Evolutionary conservation across 2,113 vertebrate genomes (phyloP), one percentile per base, ranked within the genome.

Genomic region (Tychaedon coryphoeus): DNA sequence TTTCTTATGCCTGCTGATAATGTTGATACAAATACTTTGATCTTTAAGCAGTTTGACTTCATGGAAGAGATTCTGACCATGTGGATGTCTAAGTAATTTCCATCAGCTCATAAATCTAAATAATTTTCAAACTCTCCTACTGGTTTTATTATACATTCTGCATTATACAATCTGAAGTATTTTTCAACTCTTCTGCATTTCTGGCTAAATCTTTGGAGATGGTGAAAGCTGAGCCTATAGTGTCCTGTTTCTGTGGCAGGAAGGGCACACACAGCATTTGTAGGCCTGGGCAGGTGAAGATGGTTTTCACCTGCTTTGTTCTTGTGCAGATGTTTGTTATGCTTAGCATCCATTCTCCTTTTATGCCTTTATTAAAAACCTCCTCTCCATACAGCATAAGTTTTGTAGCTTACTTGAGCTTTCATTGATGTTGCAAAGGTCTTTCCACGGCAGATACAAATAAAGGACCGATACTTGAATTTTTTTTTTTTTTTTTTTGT

Each of bases 41-140:
- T 94, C 93, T 94, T 93, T 58, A 85, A 86, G 76, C 83, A 47
- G 56, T 93, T 89, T 92, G 64, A 81, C 75, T 93, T 74, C 71
- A 69, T 96, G 87, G 81, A 90, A 94, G 69, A 86, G 81, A 93
- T 96, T 92, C 75, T 78, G 90, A 71, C 88, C 0, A 10, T 77
- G 77, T 77, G 85, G 78, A 90, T 71, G 74, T 94, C 74, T 95
- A 56, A 81, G 60, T 61, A 93, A 91, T 42, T 88, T 93, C 93
- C 48, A 90, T 83, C 94, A 96, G 83, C 83, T 95, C 95, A 74
- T 96, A 97, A 93, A 97, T 96, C 86, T 75, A 70, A 96, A 74
- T 69, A 92, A 95, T 84, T 92, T 89, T 92, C 43, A 45, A 90
- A 83, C 58, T 92, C 74, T 95, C 65, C 86, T 76, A 91, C 86